A percentile compares a stretch with the other conserved stretches of the same genome.
These are phyloP conservation scores for Trimorus sp. DNA, from an alignment of 2,888 invertebrate genomes.

Conservation along the genomic window DNA sequence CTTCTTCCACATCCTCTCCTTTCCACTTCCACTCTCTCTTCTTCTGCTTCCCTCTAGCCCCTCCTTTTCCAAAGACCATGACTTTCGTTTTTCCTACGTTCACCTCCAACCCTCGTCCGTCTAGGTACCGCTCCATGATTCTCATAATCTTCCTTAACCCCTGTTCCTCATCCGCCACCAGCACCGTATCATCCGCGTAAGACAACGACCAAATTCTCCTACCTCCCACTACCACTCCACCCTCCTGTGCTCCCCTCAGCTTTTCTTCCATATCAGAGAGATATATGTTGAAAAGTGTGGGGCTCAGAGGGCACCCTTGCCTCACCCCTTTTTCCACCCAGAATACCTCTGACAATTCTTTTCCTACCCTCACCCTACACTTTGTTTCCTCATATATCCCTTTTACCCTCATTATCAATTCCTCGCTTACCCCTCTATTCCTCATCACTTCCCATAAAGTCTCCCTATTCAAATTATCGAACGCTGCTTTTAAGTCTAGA, in stretches of 20 bases:
- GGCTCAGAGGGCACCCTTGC: not conserved
- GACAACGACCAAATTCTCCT: slow-evolving; percentile 3
- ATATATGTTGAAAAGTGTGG: not conserved
- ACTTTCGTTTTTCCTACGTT: not conserved
- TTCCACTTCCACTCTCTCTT: slow-evolving; percentile 8
- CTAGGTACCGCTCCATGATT: not conserved
- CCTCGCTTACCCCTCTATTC: not conserved
- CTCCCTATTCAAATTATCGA: not conserved
- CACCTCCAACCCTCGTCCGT: not conserved
- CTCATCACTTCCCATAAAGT: not conserved
- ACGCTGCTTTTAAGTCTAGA: not conserved
- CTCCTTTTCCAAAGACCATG: slow-evolving; percentile 1
- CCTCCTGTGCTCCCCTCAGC: not conserved
- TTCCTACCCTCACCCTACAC: not conserved
- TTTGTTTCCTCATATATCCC: slow-evolving; percentile 1
- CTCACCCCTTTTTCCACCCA: slow-evolving; percentile 1
- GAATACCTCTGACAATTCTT: not conserved
- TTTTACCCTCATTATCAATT: not conserved
- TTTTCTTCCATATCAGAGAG: not conserved
- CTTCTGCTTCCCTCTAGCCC: not conserved
- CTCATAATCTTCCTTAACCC: not conserved
- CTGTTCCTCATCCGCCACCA: slow-evolving; percentile 1
- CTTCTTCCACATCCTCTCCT: slow-evolving; percentile 4
- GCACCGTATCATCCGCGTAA: not conserved
- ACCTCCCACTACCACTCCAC: not conserved